phyloP scores from a whole-genome alignment of 2,113 vertebrate species.

The Alethe diademata region DNA sequence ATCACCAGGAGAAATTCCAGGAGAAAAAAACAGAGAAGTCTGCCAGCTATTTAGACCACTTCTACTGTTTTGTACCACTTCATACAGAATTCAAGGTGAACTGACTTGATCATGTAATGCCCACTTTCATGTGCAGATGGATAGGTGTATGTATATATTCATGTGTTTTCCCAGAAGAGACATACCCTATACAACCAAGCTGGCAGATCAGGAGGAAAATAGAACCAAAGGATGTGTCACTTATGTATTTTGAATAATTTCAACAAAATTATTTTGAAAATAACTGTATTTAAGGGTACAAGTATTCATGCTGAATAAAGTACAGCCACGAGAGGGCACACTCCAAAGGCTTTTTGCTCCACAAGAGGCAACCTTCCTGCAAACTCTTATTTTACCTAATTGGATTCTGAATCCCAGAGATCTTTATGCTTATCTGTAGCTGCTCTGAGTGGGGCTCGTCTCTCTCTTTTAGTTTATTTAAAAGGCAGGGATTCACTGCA shows the following conservation, averaged over 20 bases:
- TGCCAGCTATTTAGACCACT: not conserved
- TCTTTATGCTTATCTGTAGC: slow-evolving; percentile 4
- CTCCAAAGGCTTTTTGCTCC: slow-evolving; percentile 71
- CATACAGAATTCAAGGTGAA: not conserved
- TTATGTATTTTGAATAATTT: not conserved
- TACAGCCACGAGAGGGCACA: slow-evolving; percentile 77
- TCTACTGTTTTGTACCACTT: not conserved
- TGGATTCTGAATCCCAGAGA: slow-evolving; percentile 13
- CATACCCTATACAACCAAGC: too few species aligned
- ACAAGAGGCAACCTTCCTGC: not conserved
- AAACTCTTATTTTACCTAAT: slow-evolving; percentile 4
- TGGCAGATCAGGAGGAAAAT: not conserved
- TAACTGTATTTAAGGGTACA: not conserved
- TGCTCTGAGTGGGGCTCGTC: slow-evolving; percentile 18
- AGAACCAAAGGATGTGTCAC: not conserved
- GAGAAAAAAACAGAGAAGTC: not conserved
- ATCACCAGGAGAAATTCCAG: not conserved
- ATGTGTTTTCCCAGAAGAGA: not conserved
- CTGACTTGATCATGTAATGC: not conserved
- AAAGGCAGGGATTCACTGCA: not conserved
- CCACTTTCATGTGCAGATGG: not conserved
- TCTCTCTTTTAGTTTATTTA: not conserved
- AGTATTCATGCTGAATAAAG: not conserved
- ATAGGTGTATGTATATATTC: not conserved
- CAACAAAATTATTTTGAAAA: not conserved